Evolutionary conservation across 2,113 vertebrate genomes (phyloP).

Genomic region (Leucopsar rothschildi): DNA sequence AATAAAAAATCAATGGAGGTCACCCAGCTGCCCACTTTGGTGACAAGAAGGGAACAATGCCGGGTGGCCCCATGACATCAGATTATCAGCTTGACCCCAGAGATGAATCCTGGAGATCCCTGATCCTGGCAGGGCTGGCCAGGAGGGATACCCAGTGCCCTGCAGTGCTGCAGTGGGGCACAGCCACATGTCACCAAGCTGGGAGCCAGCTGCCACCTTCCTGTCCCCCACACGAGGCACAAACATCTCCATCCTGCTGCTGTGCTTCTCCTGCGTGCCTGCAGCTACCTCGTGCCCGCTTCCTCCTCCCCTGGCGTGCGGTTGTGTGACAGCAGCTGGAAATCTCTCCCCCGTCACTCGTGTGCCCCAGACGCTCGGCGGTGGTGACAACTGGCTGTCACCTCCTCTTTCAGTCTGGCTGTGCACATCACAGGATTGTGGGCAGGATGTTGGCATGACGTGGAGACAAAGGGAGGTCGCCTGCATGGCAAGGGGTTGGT

Average conservation of each 20-base stretch:
- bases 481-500: fast-evolving
- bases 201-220: neutral
- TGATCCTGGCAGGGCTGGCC: neutral
- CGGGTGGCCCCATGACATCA: neutral
- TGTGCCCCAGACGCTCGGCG: fast-evolving
- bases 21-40: neutral
- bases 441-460: fast-evolving
- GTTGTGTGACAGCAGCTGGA: fast-evolving
- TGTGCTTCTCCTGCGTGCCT: fast-evolving
- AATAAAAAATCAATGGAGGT: neutral
- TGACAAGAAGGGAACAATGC: neutral
- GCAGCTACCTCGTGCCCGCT: fast-evolving
- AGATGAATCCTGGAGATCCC: fast-evolving
- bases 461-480: neutral
- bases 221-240: fast-evolving
- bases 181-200: fast-evolving
- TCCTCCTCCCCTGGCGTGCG: fast-evolving
- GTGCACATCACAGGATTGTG: fast-evolving
- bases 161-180: neutral
- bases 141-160: neutral
- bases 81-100: fast-evolving
- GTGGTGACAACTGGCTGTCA: fast-evolving
- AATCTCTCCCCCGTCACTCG: fast-evolving
- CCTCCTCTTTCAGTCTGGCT: fast-evolving
- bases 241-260: fast-evolving